Base-by-base conservation (phyloP, 35 echinoderm and acorn worm genomes). In the Lytechinus pictus region DNA sequence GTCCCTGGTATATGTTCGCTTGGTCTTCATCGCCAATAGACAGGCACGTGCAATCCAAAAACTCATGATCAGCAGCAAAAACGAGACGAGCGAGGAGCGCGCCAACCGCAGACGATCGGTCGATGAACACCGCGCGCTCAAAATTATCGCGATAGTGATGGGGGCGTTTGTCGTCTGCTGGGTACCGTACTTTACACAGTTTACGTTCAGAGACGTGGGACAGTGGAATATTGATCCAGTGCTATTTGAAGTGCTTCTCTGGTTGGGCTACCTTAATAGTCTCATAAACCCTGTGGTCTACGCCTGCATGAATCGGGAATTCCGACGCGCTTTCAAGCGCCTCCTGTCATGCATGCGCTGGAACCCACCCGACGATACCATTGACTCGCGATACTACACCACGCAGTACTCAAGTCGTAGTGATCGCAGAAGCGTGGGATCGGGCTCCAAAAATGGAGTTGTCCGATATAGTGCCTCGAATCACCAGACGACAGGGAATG, bases 141-240 rank as follows among this genome's bases (percentile, higher is more conserved):
- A 97, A 89, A 97, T 97, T 91, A 97, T 99, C 54, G 98, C 98
- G 57, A 94, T 99, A 6, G 96, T 99, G 7, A 95, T 99, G 79
- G 97, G 98, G 0, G 96, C 96, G 86, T 99, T 99, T 53, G 95
- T 97, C 27, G 95, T 99, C 12, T 99, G 98, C 93, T 99, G 98
- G 98, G 98, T 99, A 9, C 98, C 98, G 24, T 99, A 99, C 95
- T 99, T 99, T 94, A 95, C 97, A 2, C 86, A 97, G 60, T 99
- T 99, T 91, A 99, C 98, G 0, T 97, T 99, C 92, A 56, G 86
- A 92, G 27, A 51, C 86, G 52, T 96, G 5, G 93, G 58, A 12
- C 55, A 88, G 7, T 95, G 95, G 95, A 7, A 92, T 53, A 54
- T 94, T 19, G 57, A 33, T 54, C 57, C 91, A 57, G 16, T 52